Percentiles rank a stretch among this genome's conserved stretches.
phyloP scores from a whole-genome alignment of 2,797 vertebrate genomes.

The Crenichthys baileyi region DNA sequence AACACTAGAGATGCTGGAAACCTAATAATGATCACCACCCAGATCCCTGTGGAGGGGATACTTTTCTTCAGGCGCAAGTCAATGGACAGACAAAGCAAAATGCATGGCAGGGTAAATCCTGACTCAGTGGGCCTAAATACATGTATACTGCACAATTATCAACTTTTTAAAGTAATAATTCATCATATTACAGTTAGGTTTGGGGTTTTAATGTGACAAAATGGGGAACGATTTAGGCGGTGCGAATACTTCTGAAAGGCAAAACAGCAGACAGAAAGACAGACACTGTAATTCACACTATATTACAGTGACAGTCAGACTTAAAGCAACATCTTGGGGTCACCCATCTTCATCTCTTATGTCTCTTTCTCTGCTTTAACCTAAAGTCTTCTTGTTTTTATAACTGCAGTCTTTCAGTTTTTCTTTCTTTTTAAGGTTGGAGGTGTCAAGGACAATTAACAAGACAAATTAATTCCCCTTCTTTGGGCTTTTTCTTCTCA shows the following conservation, averaged over 20 bases:
- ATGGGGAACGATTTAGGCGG: background rate
- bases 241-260: background rate
- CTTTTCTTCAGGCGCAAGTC: background rate
- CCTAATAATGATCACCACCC: too few species aligned
- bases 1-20: too few species aligned
- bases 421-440: conserved; percentile 41
- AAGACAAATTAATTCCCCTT: conserved; percentile 37
- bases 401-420: conserved; percentile 28
- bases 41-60: background rate
- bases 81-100: background rate
- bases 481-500: conserved; percentile 37
- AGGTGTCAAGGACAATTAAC: conserved; percentile 27
- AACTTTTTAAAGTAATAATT: background rate
- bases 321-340: background rate
- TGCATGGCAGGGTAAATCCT: background rate
- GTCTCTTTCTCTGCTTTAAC: conserved; percentile 25
- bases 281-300: background rate
- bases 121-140: background rate
- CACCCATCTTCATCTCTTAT: conserved; percentile 1
- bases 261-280: background rate
- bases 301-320: background rate
- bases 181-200: background rate
- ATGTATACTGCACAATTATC: background rate
- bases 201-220: background rate
- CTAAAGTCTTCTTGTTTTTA: conserved; percentile 43